Base-by-base conservation (phyloP, 2,888 invertebrate genomes). In the Drosophila peninsularis region DNA sequence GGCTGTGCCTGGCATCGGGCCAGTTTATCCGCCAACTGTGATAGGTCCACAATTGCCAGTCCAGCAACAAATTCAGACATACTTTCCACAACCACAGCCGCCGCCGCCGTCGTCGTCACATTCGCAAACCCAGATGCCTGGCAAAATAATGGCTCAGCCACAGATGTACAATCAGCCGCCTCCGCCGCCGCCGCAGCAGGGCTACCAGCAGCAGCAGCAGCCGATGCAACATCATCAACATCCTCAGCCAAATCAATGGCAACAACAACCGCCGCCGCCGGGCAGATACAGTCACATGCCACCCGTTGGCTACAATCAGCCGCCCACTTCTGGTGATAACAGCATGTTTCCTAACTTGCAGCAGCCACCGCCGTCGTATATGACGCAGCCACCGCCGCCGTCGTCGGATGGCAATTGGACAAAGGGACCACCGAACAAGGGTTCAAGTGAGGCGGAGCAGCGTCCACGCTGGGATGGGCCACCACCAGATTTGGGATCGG, bases 201-300 rank as follows among this genome's bases (percentile, higher is more conserved):
- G 2, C 14, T 90, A 91, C 53, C 89, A 90, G 24, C 90, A 89
- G 2, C 90, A 90, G 19, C 90, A 88, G 27, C 27, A 0, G 36
- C 88, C 84, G 17, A 83, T 78, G 37, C 53, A 62, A 3, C 71
- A 55, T 0, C 68, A 62, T 44, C 72, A 45, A 4, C 71, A 66
- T 10, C 47, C 62, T 39, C 74, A 47, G 47, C 61, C 41, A 32
- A 61, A 71, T 34, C 61, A 66, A 52, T 74, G 70, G 75, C 72
- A 69, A 19, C 72, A 69, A 17, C 66, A 65, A 30, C 73, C 67
- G 19, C 11, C 56, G 41, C 70, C 65, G 24, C 5, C 52, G 7
- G 42, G 50, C 24, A 50, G 69, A 41, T 65, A 41, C 24, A 76
- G 53, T 56, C 75, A 71, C 61, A 61, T 71, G 50, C 62, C 70